Evolutionary conservation across 2,797 vertebrate genomes (phyloP).

Genomic region (Tiaroga cobitis): DNA sequence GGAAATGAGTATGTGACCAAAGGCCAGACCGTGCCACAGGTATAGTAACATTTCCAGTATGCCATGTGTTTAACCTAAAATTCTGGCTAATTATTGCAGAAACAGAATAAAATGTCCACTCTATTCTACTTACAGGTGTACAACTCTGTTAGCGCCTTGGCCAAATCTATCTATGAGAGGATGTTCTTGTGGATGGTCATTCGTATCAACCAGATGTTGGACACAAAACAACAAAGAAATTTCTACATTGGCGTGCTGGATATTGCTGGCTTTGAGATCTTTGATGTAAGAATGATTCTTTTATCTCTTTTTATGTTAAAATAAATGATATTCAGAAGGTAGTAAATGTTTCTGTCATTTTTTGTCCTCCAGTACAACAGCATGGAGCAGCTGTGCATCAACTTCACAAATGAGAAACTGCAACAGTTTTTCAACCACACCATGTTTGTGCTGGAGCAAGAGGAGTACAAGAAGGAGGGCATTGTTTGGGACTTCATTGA

Average conservation of each 20-base stretch:
- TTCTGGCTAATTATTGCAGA: neutral
- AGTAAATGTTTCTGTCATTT: neutral
- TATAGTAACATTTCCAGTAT: slow-evolving; percentile 62
- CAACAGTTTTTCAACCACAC: slow-evolving; percentile 85
- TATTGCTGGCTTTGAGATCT: slow-evolving; percentile 51
- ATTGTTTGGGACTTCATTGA: slow-evolving; percentile 72
- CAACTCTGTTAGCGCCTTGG: slow-evolving; percentile 85
- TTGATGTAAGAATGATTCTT: neutral
- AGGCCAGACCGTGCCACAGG: slow-evolving; percentile 67
- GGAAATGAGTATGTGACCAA: slow-evolving; percentile 8
- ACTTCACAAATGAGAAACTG: slow-evolving; percentile 87
- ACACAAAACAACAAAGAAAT: slow-evolving; percentile 88
- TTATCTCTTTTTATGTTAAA: neutral
- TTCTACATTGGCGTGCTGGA: slow-evolving; percentile 84
- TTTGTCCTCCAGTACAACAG: slow-evolving; percentile 64
- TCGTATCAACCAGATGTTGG: slow-evolving; percentile 81
- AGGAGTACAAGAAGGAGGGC: slow-evolving; percentile 80
- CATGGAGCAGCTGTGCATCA: slow-evolving; percentile 87
- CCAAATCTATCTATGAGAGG: slow-evolving; percentile 87
- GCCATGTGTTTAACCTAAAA: neutral
- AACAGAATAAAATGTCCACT: neutral
- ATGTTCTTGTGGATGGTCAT: slow-evolving; percentile 86
- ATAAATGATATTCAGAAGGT: neutral
- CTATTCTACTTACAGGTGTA: slow-evolving; percentile 69
- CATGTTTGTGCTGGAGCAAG: slow-evolving; percentile 74